A percentile compares a stretch with the other conserved stretches of the same genome.
Evolutionary conservation across 2,797 vertebrate genomes (phyloP).

Genomic region (Ara ararauna): DNA sequence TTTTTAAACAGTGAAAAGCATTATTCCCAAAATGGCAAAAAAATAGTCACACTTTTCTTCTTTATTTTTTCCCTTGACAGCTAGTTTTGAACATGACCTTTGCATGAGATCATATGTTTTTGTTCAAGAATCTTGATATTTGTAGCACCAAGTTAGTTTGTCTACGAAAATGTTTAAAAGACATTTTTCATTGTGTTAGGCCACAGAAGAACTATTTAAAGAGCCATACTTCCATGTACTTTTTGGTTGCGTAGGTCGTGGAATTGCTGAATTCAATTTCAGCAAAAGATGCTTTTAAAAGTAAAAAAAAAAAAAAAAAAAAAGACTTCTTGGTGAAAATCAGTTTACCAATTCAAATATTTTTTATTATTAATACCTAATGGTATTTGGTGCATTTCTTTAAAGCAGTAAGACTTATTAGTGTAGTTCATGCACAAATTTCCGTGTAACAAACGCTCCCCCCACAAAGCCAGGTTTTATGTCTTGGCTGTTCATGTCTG

Average conservation of each 20-base stretch:
- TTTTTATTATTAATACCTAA: neutral
- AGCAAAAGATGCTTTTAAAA: neutral
- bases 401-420: neutral
- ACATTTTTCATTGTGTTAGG: neutral
- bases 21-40: neutral
- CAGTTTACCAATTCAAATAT: neutral
- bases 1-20: neutral
- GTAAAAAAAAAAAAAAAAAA: neutral
- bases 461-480: neutral
- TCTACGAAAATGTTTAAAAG: neutral
- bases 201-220: neutral
- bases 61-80: neutral
- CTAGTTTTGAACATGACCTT: neutral
- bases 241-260: neutral
- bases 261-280: neutral
- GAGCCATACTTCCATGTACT: neutral
- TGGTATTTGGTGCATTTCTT: neutral
- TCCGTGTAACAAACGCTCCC: too few relatives aligned
- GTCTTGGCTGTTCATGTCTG: neutral
- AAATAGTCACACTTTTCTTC: neutral
- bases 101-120: neutral
- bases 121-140: neutral
- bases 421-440: fast-evolving
- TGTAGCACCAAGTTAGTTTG: neutral
- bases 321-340: neutral